These are phyloP conservation scores for Hapalemur alaotrensis DNA, from an alignment of 2,797 vertebrate species.

Conservation along the genomic window DNA sequence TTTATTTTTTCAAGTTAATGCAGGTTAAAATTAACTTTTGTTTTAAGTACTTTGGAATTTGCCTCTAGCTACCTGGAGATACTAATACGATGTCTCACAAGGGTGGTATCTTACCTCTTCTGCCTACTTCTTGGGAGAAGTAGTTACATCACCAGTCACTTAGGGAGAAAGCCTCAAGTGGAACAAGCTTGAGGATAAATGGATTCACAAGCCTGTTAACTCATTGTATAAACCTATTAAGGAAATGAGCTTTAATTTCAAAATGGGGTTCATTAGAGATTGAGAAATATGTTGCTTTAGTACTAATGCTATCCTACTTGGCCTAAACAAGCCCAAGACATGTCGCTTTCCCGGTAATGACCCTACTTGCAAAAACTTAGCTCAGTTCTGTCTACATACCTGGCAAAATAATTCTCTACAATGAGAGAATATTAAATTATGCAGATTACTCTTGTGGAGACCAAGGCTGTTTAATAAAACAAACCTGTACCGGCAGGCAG, in stretches of 20 bases:
- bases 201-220: constrained; percentile 71
- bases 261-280: constrained; percentile 58
- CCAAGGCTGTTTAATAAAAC: constrained; percentile 59
- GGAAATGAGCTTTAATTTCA: constrained; percentile 73
- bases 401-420: constrained; percentile 52
- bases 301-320: neutral
- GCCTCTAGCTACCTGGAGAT: neutral
- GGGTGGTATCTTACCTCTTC: neutral
- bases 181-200: constrained; percentile 50
- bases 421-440: constrained; percentile 52
- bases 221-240: constrained; percentile 64
- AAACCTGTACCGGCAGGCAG: constrained; percentile 64
- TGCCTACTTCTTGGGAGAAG: neutral
- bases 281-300: constrained; percentile 58
- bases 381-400: constrained; percentile 45
- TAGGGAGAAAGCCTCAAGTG: constrained; percentile 5
- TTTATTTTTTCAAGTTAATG: neutral
- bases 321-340: constrained; percentile 66
- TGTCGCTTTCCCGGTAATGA: constrained; percentile 20
- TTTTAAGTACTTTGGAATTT: constrained; percentile 42
- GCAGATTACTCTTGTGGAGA: neutral
- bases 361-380: constrained; percentile 58
- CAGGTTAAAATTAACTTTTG: constrained; percentile 41
- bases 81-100: neutral
- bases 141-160: neutral